Percentiles rank a stretch among this genome's conserved stretches.
Conservation (phyloP, 2,113 vertebrate species). For the Paratilapia polleni region DNA sequence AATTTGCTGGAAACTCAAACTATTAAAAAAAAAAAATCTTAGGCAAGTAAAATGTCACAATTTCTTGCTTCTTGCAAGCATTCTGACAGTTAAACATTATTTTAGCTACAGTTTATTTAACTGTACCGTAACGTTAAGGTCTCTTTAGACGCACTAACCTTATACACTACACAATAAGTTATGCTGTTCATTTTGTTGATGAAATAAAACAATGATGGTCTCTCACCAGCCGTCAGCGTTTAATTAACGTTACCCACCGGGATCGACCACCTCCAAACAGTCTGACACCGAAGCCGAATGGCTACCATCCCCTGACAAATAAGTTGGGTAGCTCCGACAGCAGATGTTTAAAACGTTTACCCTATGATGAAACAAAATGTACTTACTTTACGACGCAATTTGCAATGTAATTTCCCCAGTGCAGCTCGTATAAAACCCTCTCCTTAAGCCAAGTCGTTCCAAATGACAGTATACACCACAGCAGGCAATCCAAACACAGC, state of each 20-base stretch:
- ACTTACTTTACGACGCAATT: conserved; percentile 9
- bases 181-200: not conserved
- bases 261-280: not conserved
- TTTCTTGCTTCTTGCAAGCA: not conserved
- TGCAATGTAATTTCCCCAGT: not conserved
- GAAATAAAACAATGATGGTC: not conserved
- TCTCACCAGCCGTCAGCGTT: not conserved
- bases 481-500: conserved; percentile 42
- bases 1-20: not conserved
- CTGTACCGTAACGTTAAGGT: not conserved
- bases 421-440: not conserved
- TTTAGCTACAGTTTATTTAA: not conserved
- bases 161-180: not conserved
- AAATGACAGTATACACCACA: not conserved
- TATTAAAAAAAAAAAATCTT: too few species aligned
- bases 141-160: not conserved
- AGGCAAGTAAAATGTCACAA: not conserved
- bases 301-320: not conserved
- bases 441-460: not conserved
- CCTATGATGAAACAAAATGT: not conserved
- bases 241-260: not conserved
- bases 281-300: not conserved
- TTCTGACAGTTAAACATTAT: not conserved
- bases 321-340: not conserved
- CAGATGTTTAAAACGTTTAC: not conserved